Evolutionary conservation across 2,113 vertebrate genomes (phyloP).

Genomic region (Cyanistes caeruleus): DNA sequence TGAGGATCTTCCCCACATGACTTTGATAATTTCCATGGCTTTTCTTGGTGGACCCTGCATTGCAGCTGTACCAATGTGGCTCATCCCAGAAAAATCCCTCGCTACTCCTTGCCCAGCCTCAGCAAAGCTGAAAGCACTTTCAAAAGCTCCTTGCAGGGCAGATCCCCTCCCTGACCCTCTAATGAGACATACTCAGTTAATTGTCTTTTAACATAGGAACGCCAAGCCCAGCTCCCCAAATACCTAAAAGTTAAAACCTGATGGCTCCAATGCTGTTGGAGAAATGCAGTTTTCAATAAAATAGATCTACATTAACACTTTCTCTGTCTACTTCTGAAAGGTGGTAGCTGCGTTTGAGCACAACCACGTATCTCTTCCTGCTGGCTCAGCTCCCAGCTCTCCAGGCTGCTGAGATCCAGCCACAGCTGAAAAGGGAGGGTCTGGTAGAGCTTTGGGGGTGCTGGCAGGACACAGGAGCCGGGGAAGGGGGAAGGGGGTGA

Average conservation of each 20-base stretch:
- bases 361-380: accelerated
- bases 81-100: not conserved
- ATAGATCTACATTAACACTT: not conserved
- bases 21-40: not conserved
- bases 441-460: not conserved
- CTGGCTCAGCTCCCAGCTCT: not conserved
- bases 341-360: not conserved
- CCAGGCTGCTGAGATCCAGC: not conserved
- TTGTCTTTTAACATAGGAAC: not conserved
- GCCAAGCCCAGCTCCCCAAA: not conserved
- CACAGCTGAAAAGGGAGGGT: not conserved
- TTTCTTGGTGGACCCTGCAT: not conserved
- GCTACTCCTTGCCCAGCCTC: not conserved
- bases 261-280: not conserved
- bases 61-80: accelerated
- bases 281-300: not conserved
- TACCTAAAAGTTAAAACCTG: not conserved
- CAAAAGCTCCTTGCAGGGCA: accelerated
- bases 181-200: not conserved
- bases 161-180: not conserved
- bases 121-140: not conserved
- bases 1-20: accelerated
- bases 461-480: not conserved
- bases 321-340: not conserved
- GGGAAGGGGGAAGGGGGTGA: not conserved